A percentile compares a stretch with the other conserved stretches of the same genome.
Conservation (phyloP, 2,113 vertebrate genomes). For the Gobiocypris rarus region DNA sequence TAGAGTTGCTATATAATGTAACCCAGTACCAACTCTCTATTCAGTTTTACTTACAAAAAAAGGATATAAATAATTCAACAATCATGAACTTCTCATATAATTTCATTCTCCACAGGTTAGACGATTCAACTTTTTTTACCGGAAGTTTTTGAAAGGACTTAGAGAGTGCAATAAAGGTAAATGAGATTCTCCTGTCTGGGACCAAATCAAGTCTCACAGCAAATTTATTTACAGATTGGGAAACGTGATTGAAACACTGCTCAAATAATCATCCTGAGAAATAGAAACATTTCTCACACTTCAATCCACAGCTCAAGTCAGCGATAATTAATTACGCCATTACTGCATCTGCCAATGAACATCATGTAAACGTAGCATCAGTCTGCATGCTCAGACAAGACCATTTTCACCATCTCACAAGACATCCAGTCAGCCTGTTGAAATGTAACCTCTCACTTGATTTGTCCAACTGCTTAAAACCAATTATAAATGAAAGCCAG, state of each 20-base stretch:
- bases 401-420: not conserved
- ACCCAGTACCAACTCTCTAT: too few relatives aligned
- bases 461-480: slow-evolving; percentile 48
- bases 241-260: slow-evolving; percentile 7
- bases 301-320: slow-evolving; percentile 11
- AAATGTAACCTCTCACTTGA: slow-evolving; percentile 39
- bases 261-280: slow-evolving; percentile 20
- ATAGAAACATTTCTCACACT: slow-evolving; percentile 1
- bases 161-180: not conserved
- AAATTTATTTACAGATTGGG: slow-evolving; percentile 23
- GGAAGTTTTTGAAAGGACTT: not conserved
- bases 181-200: slow-evolving; percentile 7
- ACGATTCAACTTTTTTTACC: not conserved
- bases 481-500: slow-evolving; percentile 45
- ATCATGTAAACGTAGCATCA: slow-evolving; percentile 24
- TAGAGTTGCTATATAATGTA: too few relatives aligned
- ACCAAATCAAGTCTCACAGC: slow-evolving; percentile 15
- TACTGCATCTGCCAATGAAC: slow-evolving; percentile 25
- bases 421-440: slow-evolving; percentile 14
- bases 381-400: slow-evolving; percentile 38
- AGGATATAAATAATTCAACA: too few relatives aligned
- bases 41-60: too few relatives aligned
- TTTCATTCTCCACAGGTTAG: not conserved
- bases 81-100: too few relatives aligned
- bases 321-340: slow-evolving; percentile 21